Conservation (phyloP, 2,888 invertebrate species). For the Tetheella fluctuosa region DNA sequence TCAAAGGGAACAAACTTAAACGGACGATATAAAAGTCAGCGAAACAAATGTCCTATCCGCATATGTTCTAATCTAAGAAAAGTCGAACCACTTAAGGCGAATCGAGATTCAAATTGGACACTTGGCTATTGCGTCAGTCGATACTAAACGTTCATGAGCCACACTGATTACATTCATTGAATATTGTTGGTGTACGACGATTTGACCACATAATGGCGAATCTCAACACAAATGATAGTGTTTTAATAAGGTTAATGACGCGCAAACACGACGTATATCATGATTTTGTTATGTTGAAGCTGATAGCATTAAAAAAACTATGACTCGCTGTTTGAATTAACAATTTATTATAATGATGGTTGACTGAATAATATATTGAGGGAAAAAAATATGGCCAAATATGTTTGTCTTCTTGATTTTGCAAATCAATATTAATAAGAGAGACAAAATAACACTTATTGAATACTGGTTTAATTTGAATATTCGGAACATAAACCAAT, state of each 20-base stretch:
- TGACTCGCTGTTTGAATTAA: neutral
- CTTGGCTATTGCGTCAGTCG: slow-evolving; percentile 77
- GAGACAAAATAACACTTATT: too few species aligned
- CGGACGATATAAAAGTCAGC: neutral
- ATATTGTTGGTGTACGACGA: slow-evolving; percentile 58
- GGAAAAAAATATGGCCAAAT: neutral
- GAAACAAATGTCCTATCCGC: slow-evolving; percentile 27
- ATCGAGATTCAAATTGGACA: slow-evolving; percentile 79
- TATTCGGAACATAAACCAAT: too few species aligned
- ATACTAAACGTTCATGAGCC: slow-evolving; percentile 66
- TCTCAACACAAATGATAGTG: slow-evolving; percentile 59
- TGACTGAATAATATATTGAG: neutral
- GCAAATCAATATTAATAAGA: too few species aligned
- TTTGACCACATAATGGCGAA: slow-evolving; percentile 71
- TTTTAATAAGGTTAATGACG: slow-evolving; percentile 72
- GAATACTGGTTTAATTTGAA: too few species aligned
- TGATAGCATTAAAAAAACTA: slow-evolving; percentile 40
- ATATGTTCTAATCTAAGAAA: slow-evolving; percentile 73
- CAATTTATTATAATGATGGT: neutral
- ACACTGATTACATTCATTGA: slow-evolving; percentile 76
- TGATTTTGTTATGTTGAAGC: slow-evolving; percentile 34
- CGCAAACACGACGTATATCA: slow-evolving; percentile 51
- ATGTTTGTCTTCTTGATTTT: neutral
- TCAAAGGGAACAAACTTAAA: neutral
- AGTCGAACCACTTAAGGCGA: slow-evolving; percentile 76